Evolutionary conservation across 64 coral and sea anemone genomes (phyloP), one percentile per base, ranked within the genome.

Genomic region (Montipora capricornis): DNA sequence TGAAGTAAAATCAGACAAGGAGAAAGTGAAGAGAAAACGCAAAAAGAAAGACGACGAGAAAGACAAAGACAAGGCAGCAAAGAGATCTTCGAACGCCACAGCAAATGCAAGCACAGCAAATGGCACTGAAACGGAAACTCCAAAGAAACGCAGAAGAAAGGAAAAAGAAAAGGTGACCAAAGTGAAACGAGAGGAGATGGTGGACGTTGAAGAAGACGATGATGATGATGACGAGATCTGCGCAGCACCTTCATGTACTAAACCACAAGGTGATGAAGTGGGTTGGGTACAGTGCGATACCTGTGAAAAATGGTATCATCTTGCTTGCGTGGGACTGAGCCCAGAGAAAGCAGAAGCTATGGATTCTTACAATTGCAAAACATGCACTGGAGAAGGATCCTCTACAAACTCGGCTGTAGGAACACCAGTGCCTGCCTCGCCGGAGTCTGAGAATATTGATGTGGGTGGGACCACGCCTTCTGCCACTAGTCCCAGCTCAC

Each of bases 281-380:
- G 95, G 92, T 19, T 99, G 98, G 98, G 98, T 99, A 5, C 98
- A 99, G 80, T 99, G 98, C 80, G 98, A 99, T 58, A 70, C 66
- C 17, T 99, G 98, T 80, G 92, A 99, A 73, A 85, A 90, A 52
- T 99, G 98, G 98, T 99, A 92, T 17, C 98, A 99, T 76, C 64
- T 96, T 8, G 59, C 92, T 3, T 99, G 98, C 73, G 94, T 99
- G 45, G 93, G 89, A 16, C 84, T 99, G 8, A 92, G 88, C 49
- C 81, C 92, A 11, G 89, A 96, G 52, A 87, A 91, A 47, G 98
- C 98, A 0, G 92, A 94, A 49, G 98, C 95, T 8, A 88, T 99
- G 75, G 98, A 99, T 44, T 95, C 98, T 8, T 99, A 96, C 50
- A 91, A 91, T 1, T 99, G 98, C 24, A 89, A n/a, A 6, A 50